Evolutionary conservation across 2,888 invertebrate species (phyloP).

Genomic region (Lymantria dispar): DNA sequence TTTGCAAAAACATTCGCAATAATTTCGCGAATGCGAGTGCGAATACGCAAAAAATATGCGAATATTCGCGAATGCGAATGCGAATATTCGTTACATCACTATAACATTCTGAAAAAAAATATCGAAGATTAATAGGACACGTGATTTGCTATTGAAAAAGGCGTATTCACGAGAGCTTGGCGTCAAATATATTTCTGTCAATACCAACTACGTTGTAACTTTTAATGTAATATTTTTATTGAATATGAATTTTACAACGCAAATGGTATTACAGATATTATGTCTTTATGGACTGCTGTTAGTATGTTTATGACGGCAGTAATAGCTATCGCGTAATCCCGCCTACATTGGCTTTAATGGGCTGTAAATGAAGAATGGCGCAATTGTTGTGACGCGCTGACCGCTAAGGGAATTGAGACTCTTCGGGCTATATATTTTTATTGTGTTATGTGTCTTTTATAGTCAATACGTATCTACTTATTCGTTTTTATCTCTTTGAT

Average conservation of each 20-base stretch:
- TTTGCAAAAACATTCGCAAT: no score
- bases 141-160: no score
- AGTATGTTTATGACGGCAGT: slow-evolving; percentile 56
- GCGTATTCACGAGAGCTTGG: no score
- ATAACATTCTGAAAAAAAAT: no score
- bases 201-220: background rate
- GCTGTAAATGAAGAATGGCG: slow-evolving; percentile 66
- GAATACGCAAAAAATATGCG: no score
- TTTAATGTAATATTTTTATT: background rate
- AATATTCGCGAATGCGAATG: no score
- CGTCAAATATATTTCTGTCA: no score
- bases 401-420: slow-evolving; percentile 32
- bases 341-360: slow-evolving; percentile 57
- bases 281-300: slow-evolving; percentile 25
- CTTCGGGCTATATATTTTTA: slow-evolving; percentile 9
- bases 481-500: background rate
- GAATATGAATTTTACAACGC: background rate
- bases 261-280: slow-evolving; percentile 12
- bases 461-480: background rate
- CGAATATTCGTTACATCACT: no score
- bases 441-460: background rate
- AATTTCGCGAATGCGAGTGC: no score
- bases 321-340: slow-evolving; percentile 51
- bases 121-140: no score
- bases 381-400: slow-evolving; percentile 44